Base-by-base conservation (phyloP, 1,140 invertebrate species). In the Cecropterus lyciades region DNA sequence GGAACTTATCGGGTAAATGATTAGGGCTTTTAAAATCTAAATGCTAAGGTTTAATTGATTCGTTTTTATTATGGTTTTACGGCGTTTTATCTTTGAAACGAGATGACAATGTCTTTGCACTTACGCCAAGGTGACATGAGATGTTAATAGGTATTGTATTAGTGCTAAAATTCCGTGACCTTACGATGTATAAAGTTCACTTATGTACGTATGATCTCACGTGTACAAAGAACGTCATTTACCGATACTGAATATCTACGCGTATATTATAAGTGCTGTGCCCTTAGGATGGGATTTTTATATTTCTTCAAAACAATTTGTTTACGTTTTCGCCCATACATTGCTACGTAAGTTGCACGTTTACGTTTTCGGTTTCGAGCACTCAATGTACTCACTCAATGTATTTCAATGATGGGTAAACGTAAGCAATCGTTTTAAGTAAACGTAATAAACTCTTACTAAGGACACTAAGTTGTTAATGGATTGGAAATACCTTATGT, bases 81-180 rank as follows among this genome's bases (percentile, higher is more conserved):
- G 59, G 37, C 70, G 64, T 75, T 78, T 60, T 66, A 64, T 53
- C 33, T 20, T 45, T 8, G 8, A 49, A 1, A 56, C 20, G 20
- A 57, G 33, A 67, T 76, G 77, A 87, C 80, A 84, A 80, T 87
- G 80, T 87, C 80, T 83, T 84, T 84, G 75, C 84, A 81, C 78
- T 86, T 87, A 82, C 85, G 77, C 89, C 87, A 91, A 91, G 89
- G 89, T 91, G 89, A 91, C 89, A 89, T 77, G 77, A 79, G 80
- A 85, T 85, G 83, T 84, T 89, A 89, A 87, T 87, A 78, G 75
- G 80, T 89, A 89, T 87, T 89, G 84, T 91, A 74, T 84, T 83
- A 80, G 85, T 84, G 84, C 82, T 91, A 87, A 89, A 91, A 84
- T 87, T 79, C 80, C 85, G 80, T 89, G 85, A 91, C 89, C 89